A percentile compares a stretch with the other conserved stretches of the same genome.
Conservation (phyloP, 2,797 vertebrate genomes). For the Spatula versicolor region DNA sequence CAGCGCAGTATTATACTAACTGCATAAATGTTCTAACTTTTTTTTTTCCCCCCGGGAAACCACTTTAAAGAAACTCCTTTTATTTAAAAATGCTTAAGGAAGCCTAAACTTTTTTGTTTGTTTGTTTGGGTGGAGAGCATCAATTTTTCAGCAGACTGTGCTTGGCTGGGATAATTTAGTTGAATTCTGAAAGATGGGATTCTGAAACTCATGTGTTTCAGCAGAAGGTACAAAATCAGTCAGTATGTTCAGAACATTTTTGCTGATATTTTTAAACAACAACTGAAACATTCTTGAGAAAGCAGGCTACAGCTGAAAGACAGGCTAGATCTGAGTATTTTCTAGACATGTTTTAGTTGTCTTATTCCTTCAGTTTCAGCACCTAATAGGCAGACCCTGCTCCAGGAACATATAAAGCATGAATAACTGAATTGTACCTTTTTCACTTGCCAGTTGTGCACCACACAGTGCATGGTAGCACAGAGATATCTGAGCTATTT, state of each 20-base stretch:
- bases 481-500: background rate
- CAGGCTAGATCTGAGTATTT: fast-evolving
- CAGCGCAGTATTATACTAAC: background rate
- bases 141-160: background rate
- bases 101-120: background rate
- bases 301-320: background rate
- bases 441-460: background rate
- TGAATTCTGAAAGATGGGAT: background rate
- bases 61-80: background rate
- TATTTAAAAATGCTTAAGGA: too few relatives aligned
- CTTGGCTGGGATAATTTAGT: background rate
- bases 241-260: background rate
- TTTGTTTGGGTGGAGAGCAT: fast-evolving
- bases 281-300: background rate
- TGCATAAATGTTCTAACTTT: background rate
- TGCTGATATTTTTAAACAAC: background rate
- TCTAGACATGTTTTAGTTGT: background rate
- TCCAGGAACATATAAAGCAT: fast-evolving
- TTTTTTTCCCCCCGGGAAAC: background rate
- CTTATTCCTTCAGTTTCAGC: background rate
- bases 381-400: background rate
- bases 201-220: background rate
- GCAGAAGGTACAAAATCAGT: background rate
- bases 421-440: background rate
- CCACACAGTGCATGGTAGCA: background rate